Conservation (phyloP, 1,140 invertebrate species). For the Armadillidium nasatum region DNA sequence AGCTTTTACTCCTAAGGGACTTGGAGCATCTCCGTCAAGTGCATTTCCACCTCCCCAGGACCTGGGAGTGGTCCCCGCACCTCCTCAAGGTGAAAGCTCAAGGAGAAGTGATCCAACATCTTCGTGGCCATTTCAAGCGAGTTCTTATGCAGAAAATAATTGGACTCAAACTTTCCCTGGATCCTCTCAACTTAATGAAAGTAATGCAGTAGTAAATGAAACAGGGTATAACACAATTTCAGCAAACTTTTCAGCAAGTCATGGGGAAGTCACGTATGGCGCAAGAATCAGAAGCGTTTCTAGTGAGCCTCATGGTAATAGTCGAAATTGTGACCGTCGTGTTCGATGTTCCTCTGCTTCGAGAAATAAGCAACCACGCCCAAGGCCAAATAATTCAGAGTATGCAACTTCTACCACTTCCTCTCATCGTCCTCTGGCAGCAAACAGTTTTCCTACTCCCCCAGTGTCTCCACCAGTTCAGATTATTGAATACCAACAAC, state of each 20-base stretch:
- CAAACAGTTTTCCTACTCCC: constrained; percentile 46
- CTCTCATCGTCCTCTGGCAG: constrained; percentile 52
- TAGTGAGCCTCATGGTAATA: neutral
- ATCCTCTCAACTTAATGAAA: neutral
- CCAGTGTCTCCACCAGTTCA: constrained; percentile 48
- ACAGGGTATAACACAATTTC: neutral
- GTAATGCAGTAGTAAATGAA: neutral
- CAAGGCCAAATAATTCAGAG: constrained; percentile 42
- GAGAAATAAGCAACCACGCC: constrained; percentile 42
- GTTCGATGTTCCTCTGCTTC: constrained; percentile 41
- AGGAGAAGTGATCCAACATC: neutral
- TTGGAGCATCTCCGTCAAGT: neutral
- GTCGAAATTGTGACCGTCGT: constrained; percentile 16
- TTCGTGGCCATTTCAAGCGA: neutral
- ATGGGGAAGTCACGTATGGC: neutral
- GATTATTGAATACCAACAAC: constrained; percentile 29
- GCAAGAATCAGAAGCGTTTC: neutral
- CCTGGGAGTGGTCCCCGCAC: neutral
- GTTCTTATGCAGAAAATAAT: neutral
- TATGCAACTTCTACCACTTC: constrained; percentile 49
- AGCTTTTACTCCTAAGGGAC: neutral
- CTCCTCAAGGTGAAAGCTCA: neutral
- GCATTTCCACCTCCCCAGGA: neutral
- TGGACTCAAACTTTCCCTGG: neutral
- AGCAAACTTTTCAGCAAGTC: neutral